A percentile compares a stretch with the other conserved stretches of the same genome.
These are phyloP conservation scores for Papilio dardanus DNA, from an alignment of 1,140 invertebrate species.

Conservation along the genomic window DNA sequence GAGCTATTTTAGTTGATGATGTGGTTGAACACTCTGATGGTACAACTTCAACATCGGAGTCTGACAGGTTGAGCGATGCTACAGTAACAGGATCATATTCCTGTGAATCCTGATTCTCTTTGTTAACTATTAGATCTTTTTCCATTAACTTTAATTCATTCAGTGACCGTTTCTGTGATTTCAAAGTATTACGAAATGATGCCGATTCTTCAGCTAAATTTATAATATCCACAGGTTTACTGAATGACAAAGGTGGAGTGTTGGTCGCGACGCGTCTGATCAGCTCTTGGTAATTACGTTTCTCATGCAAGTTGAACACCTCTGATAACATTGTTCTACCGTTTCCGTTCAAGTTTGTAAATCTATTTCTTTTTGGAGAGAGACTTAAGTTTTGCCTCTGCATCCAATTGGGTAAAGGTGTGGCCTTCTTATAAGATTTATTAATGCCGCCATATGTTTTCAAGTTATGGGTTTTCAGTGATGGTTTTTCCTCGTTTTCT, in stretches of 20 bases:
- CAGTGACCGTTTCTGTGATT: constrained; percentile 61
- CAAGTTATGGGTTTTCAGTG: constrained; percentile 63
- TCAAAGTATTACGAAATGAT: constrained; percentile 62
- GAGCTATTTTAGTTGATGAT: constrained; percentile 69
- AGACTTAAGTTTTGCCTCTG: constrained; percentile 56
- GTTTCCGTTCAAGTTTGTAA: constrained; percentile 63
- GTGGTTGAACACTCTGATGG: constrained; percentile 72
- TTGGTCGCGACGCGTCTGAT: constrained; percentile 61
- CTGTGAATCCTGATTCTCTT: constrained; percentile 56
- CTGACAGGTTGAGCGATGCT: constrained; percentile 77
- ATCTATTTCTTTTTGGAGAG: constrained; percentile 54
- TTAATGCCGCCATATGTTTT: constrained; percentile 66
- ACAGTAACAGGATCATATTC: constrained; percentile 77
- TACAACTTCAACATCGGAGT: constrained; percentile 76
- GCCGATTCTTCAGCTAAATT: constrained; percentile 69
- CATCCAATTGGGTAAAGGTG: constrained; percentile 69
- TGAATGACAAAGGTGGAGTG: constrained; percentile 49
- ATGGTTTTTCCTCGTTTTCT: constrained; percentile 52
- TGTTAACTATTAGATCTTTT: constrained; percentile 55
- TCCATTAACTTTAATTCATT: constrained; percentile 66
- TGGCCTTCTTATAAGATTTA: constrained; percentile 64
- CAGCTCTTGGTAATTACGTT: constrained; percentile 75
- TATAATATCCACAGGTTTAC: constrained; percentile 56
- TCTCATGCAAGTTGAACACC: constrained; percentile 79
- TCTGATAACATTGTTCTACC: constrained; percentile 65